Base-by-base conservation (phyloP, 2,888 invertebrate genomes). In the Drosophila macrospina region DNA sequence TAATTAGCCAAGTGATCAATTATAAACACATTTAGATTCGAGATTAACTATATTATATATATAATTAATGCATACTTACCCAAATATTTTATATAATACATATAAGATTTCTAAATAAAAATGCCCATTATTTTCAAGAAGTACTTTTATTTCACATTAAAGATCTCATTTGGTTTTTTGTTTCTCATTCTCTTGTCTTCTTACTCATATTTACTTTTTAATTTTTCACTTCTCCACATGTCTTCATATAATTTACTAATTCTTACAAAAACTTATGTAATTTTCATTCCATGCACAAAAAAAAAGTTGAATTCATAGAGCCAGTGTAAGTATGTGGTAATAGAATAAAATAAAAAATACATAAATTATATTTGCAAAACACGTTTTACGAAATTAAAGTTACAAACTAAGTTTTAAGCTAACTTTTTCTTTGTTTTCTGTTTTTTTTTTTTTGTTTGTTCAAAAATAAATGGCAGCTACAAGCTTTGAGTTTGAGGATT, bases 191-290 rank as follows among this genome's bases (percentile, higher is more conserved):
- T 69, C 60, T 42, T 61, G 48, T 63, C 69, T 60, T 69, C 77
- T 73, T 83, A 76, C 65, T 82, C 68, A 63, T 80, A 81, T 75
- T 80, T 74, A 56, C 51, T 54, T 77, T 76, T 78, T 54, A 66
- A 57, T 69, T 32, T 66, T 69, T 48, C 65, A 54, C 69, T 62
- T 69, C 59, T 66, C 48, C 78, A 65, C 66, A 55, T 42, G 32
- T 70, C 63, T 30, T 75, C 71, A 71, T 75, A 84, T 80, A 86
- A 81, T 83, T 83, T 57, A 75, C 82, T 83, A 84, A 78, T 77
- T 81, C 87, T 80, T 86, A 86, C 71, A 86, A 84, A 82, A 86
- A 28, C 85, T 72, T 80, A 81, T 78, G 66, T 72, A 80, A 72
- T 69, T 62, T 67, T 72, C 78, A 59, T 74, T 66, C 64, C 68